phyloP scores from a whole-genome alignment of 2,888 invertebrate species.

The Leucoptera coffeella region DNA sequence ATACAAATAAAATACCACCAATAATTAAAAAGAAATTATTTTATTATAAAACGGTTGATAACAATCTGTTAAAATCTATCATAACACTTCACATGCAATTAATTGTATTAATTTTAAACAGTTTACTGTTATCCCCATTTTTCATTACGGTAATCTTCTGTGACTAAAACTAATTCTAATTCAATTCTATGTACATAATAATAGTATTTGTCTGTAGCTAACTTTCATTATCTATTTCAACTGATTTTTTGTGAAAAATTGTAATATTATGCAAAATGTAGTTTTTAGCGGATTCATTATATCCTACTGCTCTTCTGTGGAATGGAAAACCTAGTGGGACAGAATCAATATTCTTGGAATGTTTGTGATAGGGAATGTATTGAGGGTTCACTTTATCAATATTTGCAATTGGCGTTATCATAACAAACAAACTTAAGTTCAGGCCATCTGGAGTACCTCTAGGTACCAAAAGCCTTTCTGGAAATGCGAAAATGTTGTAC shows the following conservation, averaged over 20 bases:
- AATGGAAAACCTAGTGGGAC: constrained; percentile 40
- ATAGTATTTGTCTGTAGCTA: background rate
- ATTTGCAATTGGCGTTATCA: constrained; percentile 13
- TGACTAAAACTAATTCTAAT: background rate
- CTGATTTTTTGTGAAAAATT: constrained; percentile 20
- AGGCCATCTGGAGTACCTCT: constrained; percentile 24
- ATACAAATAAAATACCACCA: no score
- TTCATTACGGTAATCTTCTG: background rate
- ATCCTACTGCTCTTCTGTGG: constrained; percentile 17
- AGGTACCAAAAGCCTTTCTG: constrained; percentile 27
- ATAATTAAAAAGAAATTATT: no score
- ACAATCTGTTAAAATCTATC: no score
- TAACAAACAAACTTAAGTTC: constrained; percentile 28
- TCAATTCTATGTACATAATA: background rate
- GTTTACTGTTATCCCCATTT: background rate
- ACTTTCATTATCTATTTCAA: constrained; percentile 4
- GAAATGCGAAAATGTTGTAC: constrained; percentile 28
- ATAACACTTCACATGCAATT: no score
- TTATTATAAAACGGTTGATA: no score
- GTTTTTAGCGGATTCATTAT: constrained; percentile 15
- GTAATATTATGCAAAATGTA: constrained; percentile 29
- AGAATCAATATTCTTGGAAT: constrained; percentile 15
- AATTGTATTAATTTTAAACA: no score
- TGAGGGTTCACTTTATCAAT: constrained; percentile 10
- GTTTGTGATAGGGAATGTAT: constrained; percentile 11